Evolutionary conservation across 2,888 invertebrate species (phyloP).

Genomic region (Amblyjoppa fuscipennis): DNA sequence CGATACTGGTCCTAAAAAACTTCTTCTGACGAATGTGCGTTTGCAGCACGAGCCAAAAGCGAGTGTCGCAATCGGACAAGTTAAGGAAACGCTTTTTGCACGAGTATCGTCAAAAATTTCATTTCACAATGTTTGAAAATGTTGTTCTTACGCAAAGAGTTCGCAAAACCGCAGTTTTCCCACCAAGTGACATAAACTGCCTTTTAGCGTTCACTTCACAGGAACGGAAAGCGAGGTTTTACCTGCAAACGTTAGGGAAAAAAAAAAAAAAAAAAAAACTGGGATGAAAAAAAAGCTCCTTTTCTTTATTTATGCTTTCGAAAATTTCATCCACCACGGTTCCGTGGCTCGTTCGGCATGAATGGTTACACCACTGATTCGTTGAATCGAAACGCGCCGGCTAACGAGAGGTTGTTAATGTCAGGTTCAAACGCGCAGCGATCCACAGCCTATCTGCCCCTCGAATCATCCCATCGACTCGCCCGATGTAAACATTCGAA

Average conservation of each 20-base stretch:
- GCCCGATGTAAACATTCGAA: constrained; percentile 13
- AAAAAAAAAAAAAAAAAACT: neutral
- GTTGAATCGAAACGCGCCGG: constrained; percentile 21
- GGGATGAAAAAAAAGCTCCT: neutral
- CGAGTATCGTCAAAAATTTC: no score
- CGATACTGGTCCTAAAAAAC: no score
- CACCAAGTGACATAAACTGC: no score
- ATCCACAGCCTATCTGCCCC: constrained; percentile 28
- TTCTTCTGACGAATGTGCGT: no score
- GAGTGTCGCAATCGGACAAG: no score
- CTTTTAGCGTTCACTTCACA: no score
- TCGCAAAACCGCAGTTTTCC: no score
- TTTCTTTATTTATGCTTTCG: neutral
- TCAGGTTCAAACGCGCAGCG: constrained; percentile 32
- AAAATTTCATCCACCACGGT: neutral
- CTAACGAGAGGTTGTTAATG: constrained; percentile 63
- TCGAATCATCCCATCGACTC: constrained; percentile 38
- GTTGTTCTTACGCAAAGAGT: no score
- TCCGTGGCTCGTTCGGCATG: neutral
- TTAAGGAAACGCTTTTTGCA: no score
- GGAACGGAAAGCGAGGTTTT: no score
- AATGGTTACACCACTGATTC: constrained; percentile 39
- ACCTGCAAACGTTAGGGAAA: neutral
- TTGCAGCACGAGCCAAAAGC: no score
- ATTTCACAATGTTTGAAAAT: no score